phyloP scores from a whole-genome alignment of 2,113 vertebrate genomes.

The Odobenus rosmarus region DNA sequence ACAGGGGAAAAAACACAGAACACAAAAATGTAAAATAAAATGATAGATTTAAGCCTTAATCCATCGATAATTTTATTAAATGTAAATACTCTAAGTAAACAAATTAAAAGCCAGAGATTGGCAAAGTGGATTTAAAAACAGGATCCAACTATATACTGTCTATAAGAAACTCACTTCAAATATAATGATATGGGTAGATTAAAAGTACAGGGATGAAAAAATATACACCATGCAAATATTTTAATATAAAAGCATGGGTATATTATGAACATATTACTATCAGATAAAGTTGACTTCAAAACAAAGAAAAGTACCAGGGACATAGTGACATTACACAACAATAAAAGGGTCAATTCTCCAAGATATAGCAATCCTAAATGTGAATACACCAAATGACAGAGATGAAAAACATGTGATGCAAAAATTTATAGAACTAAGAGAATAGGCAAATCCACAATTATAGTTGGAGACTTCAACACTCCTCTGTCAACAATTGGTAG shows the following conservation, averaged over 20 bases:
- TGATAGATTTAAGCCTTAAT: not conserved
- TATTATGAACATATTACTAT: not conserved
- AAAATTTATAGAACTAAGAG: not conserved
- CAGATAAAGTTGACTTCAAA: not conserved
- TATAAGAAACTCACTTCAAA: not conserved
- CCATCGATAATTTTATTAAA: not conserved
- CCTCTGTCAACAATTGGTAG: not conserved
- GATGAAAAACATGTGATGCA: not conserved
- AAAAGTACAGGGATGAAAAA: not conserved
- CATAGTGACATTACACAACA: not conserved
- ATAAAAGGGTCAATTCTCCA: not conserved
- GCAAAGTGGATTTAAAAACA: not conserved
- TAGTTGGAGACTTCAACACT: not conserved
- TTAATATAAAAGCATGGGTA: not conserved
- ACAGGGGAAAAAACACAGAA: not conserved
- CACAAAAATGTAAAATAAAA: not conserved
- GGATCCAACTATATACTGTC: not conserved
- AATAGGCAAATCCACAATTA: not conserved
- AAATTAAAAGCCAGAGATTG: not conserved
- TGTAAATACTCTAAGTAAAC: not conserved
- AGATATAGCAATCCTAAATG: not conserved
- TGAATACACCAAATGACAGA: not conserved
- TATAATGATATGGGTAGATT: not conserved
- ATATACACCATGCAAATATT: not conserved
- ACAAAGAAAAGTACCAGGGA: not conserved